Conservation (phyloP, 2,797 vertebrate species). For the Sebastiscus albofasciatus region DNA sequence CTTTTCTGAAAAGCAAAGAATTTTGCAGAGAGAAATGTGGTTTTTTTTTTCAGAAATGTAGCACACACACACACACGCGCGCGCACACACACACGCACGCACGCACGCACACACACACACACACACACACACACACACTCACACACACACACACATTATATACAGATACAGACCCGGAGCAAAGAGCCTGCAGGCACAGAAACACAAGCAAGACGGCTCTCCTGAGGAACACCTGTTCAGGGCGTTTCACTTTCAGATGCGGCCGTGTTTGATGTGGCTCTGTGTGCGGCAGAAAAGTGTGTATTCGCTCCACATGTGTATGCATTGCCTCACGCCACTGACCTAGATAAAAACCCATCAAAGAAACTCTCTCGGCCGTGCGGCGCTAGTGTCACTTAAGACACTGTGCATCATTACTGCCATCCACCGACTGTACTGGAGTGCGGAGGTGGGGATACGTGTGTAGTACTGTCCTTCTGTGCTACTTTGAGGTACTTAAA, state of each 20-base stretch:
- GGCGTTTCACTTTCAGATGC: slow-evolving; percentile 43
- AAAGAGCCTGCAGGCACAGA: slow-evolving; percentile 50
- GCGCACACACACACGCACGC: background rate
- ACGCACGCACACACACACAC: background rate
- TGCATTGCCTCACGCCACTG: slow-evolving; percentile 46
- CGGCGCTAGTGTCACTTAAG: background rate
- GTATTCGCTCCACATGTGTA: slow-evolving; percentile 10
- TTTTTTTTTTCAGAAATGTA: slow-evolving; percentile 7
- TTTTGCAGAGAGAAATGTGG: slow-evolving; percentile 6
- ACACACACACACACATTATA: background rate
- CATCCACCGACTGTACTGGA: background rate
- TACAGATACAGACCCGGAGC: slow-evolving; percentile 8
- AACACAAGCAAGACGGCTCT: slow-evolving; percentile 50
- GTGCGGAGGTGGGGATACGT: too few species aligned
- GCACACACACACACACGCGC: background rate
- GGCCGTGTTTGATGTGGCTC: slow-evolving; percentile 53
- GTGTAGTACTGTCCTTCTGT: too few species aligned
- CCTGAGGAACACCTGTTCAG: slow-evolving; percentile 69
- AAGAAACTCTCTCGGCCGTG: slow-evolving; percentile 11
- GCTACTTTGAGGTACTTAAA: background rate
- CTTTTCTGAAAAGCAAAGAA: slow-evolving; percentile 22
- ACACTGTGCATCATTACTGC: background rate
- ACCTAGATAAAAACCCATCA: slow-evolving; percentile 52
- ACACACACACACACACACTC: background rate
- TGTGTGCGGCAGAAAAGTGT: slow-evolving; percentile 11